phyloP scores from a whole-genome alignment of 2,113 vertebrate genomes.

The Spea multiplicata region DNA sequence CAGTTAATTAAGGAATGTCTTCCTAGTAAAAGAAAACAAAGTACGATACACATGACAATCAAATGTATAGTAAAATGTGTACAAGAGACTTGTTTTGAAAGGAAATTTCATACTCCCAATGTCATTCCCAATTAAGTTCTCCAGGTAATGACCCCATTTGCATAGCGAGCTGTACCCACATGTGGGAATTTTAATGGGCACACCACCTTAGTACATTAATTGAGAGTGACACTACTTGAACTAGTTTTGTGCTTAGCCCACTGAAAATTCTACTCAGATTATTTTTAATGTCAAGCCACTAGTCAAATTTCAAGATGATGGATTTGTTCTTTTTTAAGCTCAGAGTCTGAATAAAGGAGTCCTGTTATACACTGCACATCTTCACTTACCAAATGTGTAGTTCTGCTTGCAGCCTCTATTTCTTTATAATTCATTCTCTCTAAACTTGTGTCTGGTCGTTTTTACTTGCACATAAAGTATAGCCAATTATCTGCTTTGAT shows the following conservation, averaged over 20 bases:
- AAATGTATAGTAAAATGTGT: slow-evolving; percentile 73
- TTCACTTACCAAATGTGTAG: slow-evolving; percentile 72
- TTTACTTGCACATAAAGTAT: slow-evolving; percentile 77
- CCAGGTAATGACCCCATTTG: slow-evolving; percentile 92
- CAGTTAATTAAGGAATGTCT: slow-evolving; percentile 36
- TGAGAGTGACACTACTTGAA: slow-evolving; percentile 92
- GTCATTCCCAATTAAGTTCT: slow-evolving; percentile 93
- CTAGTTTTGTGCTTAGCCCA: slow-evolving; percentile 81
- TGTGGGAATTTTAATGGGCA: slow-evolving; percentile 90
- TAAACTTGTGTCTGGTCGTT: slow-evolving; percentile 53
- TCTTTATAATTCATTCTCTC: slow-evolving; percentile 68
- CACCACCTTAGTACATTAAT: slow-evolving; percentile 88
- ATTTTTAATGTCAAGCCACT: slow-evolving; percentile 87
- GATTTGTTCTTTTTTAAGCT: slow-evolving; percentile 87
- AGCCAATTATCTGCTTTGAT: slow-evolving; percentile 63
- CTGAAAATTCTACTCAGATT: slow-evolving; percentile 86
- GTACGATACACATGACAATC: slow-evolving; percentile 66
- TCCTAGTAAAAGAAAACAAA: slow-evolving; percentile 69
- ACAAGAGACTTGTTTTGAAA: slow-evolving; percentile 83
- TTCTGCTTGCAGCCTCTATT: slow-evolving; percentile 67
- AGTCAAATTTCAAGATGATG: slow-evolving; percentile 87
- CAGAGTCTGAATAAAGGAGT: slow-evolving; percentile 75
- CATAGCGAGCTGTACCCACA: slow-evolving; percentile 84
- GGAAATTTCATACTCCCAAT: slow-evolving; percentile 75
- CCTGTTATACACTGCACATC: slow-evolving; percentile 71